phyloP scores from a whole-genome alignment of 2,797 vertebrate genomes.

The Enteromius mattozi region DNA sequence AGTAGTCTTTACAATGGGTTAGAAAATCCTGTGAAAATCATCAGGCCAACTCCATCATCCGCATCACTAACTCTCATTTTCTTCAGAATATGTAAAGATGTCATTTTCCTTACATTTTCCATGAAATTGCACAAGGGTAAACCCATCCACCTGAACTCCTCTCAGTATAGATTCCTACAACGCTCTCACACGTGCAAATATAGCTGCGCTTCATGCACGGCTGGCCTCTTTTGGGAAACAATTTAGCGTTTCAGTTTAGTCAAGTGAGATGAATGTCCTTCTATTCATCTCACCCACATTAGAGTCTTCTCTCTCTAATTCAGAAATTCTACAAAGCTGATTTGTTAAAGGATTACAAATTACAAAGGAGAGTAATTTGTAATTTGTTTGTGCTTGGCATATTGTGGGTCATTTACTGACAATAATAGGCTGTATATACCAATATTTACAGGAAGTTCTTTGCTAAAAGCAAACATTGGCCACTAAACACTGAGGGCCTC shows the following conservation, averaged over 20 bases:
- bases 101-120: background rate
- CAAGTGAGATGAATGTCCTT: background rate
- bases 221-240: constrained; percentile 7
- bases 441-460: background rate
- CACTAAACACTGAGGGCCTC: background rate
- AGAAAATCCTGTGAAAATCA: background rate
- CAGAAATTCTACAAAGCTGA: no score
- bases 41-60: background rate
- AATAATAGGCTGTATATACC: background rate
- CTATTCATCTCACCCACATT: background rate
- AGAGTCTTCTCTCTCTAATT: background rate
- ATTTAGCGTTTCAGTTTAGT: background rate
- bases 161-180: background rate
- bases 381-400: background rate
- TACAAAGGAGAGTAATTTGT: background rate
- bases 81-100: constrained; percentile 3
- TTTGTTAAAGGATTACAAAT: background rate
- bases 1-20: background rate
- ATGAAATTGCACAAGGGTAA: background rate
- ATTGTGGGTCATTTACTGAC: background rate
- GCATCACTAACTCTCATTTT: background rate
- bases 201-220: background rate
- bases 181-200: background rate
- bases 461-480: background rate
- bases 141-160: background rate